phyloP scores from a whole-genome alignment of 2,113 vertebrate species.

The Hippocampus mohnikei region DNA sequence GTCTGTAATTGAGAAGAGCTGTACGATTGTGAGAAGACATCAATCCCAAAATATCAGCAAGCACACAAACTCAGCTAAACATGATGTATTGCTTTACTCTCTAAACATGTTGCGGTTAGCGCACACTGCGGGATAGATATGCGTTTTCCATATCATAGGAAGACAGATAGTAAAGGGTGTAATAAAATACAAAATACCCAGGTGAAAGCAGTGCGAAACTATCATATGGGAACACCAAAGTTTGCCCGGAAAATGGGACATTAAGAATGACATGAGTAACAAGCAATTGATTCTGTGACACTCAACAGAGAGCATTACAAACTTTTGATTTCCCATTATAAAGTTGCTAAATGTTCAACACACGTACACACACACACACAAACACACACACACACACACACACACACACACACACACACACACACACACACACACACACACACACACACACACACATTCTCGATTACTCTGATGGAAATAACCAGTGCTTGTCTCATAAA shows the following conservation, averaged over 20 bases:
- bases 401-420: constrained; percentile 9
- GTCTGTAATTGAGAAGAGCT: constrained; percentile 52
- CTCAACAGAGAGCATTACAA: constrained; percentile 40
- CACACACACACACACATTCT: constrained; percentile 26
- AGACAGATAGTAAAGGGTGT: constrained; percentile 75
- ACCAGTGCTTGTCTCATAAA: constrained; percentile 61
- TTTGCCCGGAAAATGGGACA: constrained; percentile 66
- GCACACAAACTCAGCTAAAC: constrained; percentile 70
- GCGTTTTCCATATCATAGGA: constrained; percentile 73
- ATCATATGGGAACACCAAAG: constrained; percentile 71
- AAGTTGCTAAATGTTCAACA: constrained; percentile 62
- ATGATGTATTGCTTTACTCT: constrained; percentile 77
- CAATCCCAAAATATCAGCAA: constrained; percentile 70
- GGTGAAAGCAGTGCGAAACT: constrained; percentile 71
- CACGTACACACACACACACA: too few relatives aligned
- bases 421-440: constrained; percentile 6
- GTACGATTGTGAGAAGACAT: constrained; percentile 60
- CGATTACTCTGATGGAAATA: constrained; percentile 51
- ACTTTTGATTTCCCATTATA: constrained; percentile 59
- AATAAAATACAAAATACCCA: constrained; percentile 70
- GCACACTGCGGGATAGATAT: constrained; percentile 69
- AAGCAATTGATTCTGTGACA: constrained; percentile 67
- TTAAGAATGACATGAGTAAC: constrained; percentile 57
- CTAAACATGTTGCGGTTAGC: constrained; percentile 68
- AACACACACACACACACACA: too few relatives aligned